A percentile compares a stretch with the other conserved stretches of the same genome.
phyloP scores from a whole-genome alignment of 2,888 invertebrate genomes.

The Acrocyrtus sp. region DNA sequence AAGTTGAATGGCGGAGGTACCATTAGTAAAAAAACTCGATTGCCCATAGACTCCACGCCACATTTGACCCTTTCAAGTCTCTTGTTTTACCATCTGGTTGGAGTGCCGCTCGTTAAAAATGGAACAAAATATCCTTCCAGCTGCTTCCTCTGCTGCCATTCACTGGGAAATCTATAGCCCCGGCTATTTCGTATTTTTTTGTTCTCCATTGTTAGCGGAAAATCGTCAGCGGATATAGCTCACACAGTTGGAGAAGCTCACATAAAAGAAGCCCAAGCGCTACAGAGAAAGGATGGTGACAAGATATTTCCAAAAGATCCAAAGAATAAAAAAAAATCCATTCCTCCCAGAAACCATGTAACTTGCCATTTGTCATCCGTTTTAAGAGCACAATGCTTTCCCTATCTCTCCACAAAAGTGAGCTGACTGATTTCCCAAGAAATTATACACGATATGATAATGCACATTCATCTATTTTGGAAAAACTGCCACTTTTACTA shows the following conservation, averaged over 20 bases:
- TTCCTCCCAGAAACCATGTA: constrained; percentile 24
- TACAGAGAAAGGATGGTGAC: too few species aligned
- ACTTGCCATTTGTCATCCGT: constrained; percentile 30
- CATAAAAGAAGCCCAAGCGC: too few species aligned
- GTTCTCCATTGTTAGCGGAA: too few species aligned
- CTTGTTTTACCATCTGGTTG: constrained; percentile 32
- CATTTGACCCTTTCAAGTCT: constrained; percentile 25
- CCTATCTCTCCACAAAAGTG: too few species aligned
- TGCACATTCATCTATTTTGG: neutral
- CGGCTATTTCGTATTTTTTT: neutral
- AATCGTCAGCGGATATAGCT: too few species aligned
- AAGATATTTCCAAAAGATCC: too few species aligned
- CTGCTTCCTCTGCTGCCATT: constrained; percentile 24
- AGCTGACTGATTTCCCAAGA: too few species aligned
- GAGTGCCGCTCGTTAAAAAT: constrained; percentile 28
- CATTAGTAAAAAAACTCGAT: neutral
- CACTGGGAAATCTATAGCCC: constrained; percentile 11
- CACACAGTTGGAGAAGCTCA: too few species aligned
- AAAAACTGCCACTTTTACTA: neutral
- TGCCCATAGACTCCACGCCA: constrained; percentile 16
- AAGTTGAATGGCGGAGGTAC: neutral
- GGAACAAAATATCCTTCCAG: constrained; percentile 35
- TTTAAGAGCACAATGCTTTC: neutral
- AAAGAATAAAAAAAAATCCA: constrained; percentile 23
- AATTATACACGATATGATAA: too few species aligned